Base-by-base conservation (phyloP, 2,888 invertebrate genomes). In the Aphidius colemani region DNA sequence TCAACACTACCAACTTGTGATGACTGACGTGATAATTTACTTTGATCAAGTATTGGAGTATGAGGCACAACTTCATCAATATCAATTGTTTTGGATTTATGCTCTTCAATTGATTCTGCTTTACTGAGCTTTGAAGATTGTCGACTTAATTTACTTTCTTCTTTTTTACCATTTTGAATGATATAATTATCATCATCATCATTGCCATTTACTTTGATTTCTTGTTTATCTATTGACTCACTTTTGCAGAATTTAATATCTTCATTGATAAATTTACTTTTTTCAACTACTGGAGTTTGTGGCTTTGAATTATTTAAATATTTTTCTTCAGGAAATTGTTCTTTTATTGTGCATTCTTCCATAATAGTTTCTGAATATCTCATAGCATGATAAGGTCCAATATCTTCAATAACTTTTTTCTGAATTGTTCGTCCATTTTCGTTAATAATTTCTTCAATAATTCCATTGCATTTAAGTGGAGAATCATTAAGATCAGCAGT, bases 281-380 rank as follows among this genome's bases (percentile, higher is more conserved):
- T 48, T 46, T 61, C 64, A 10, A 18, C 6, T 7, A 51, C 41
- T 8, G 64, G 56, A n/a, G 56, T 55, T 45, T 64, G 50, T 40
- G 53, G 18, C 11, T 50, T 9, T 39, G 41, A 43, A 11, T 43
- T n/a, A 40, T 68, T 11, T 7, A 65, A 30, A 56, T 65, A 63
- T 7, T 67, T 64, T 50, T 68, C 69, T 7, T 68, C 68, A n/a
- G 69, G 67, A 13, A 53, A 60, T 78, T 61, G 85, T 83, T 80
- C 87, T 81, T 84, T 87, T 82, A 75, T 84, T 77, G 75, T 85
- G 83, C 60, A 85, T 82, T 84, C 87, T 83, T 81, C 82, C n/a
- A 79, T 66, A 1, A 82, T 81, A 0, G 80, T 82, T 51, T 81
- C 79, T 3, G 71, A 70, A 57, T 75, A 70, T 63, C 70, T 72